These are phyloP conservation scores for Pantherophis alleghaniensis DNA, from an alignment of 2,797 vertebrate genomes.

Conservation along the genomic window DNA sequence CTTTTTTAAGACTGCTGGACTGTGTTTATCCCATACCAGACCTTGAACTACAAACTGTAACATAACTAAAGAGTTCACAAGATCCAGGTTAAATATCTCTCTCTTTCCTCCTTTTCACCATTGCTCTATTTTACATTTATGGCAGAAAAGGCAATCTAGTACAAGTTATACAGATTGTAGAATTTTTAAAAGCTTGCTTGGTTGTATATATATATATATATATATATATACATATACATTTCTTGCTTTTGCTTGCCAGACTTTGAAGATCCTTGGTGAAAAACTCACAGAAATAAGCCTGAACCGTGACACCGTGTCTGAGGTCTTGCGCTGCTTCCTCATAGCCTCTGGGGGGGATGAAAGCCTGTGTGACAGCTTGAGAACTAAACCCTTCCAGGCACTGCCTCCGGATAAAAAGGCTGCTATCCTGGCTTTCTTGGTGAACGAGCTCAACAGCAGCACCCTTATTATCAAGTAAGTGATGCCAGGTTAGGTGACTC, in stretches of 20 bases:
- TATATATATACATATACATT: too few relatives aligned
- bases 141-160: background rate
- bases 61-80: background rate
- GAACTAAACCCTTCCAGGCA: constrained; percentile 90
- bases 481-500: rapidly evolving
- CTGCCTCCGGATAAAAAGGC: constrained; percentile 88
- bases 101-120: background rate
- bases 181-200: background rate
- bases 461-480: constrained; percentile 85
- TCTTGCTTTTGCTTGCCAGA: constrained; percentile 67
- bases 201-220: background rate
- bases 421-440: constrained; percentile 85
- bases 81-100: background rate
- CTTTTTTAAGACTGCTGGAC: background rate
- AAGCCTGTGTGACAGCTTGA: constrained; percentile 83
- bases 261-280: constrained; percentile 93
- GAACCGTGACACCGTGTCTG: constrained; percentile 88
- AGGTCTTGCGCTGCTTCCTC: constrained; percentile 91
- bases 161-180: background rate
- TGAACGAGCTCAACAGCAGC: constrained; percentile 90
- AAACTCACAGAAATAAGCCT: constrained; percentile 88
- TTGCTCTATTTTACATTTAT: background rate
- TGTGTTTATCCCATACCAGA: background rate
- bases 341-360: constrained; percentile 83
- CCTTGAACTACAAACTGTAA: background rate